These are phyloP conservation scores for Amaurobius ferox DNA, from an alignment of 2,888 invertebrate genomes.

Conservation along the genomic window DNA sequence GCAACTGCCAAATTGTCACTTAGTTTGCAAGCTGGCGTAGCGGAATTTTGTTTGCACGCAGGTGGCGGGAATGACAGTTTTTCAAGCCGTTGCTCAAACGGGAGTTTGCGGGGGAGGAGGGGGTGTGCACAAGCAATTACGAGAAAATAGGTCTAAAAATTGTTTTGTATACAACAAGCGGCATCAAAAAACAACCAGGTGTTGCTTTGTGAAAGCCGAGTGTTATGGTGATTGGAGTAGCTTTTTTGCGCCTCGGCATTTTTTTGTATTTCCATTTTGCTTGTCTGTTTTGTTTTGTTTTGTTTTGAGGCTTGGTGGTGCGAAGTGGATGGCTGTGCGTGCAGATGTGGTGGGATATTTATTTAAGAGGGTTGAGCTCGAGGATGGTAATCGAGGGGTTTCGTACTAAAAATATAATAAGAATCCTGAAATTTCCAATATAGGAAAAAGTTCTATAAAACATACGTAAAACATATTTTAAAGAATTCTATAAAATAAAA, in stretches of 20 bases:
- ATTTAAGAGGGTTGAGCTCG: no score
- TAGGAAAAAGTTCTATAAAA: no score
- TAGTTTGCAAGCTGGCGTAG: not conserved
- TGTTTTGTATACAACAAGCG: not conserved
- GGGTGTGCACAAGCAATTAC: not conserved
- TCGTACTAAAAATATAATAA: no score
- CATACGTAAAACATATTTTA: no score
- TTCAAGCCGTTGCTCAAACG: not conserved
- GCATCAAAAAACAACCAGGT: not conserved
- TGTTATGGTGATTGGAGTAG: not conserved
- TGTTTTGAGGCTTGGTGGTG: no score
- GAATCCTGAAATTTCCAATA: no score
- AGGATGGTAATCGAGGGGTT: no score
- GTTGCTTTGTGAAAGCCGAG: not conserved
- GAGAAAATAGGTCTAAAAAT: not conserved
- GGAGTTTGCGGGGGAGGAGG: not conserved
- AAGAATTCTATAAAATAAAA: no score
- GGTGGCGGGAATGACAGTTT: not conserved
- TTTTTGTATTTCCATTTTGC: not conserved
- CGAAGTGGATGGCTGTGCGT: no score
- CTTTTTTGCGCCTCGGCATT: not conserved
- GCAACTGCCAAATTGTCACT: not conserved
- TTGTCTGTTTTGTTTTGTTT: not conserved
- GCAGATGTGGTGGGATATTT: no score
- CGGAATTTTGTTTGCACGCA: not conserved